phyloP scores from a whole-genome alignment of 2,797 vertebrate species.

The Acropternis orthonyx region DNA sequence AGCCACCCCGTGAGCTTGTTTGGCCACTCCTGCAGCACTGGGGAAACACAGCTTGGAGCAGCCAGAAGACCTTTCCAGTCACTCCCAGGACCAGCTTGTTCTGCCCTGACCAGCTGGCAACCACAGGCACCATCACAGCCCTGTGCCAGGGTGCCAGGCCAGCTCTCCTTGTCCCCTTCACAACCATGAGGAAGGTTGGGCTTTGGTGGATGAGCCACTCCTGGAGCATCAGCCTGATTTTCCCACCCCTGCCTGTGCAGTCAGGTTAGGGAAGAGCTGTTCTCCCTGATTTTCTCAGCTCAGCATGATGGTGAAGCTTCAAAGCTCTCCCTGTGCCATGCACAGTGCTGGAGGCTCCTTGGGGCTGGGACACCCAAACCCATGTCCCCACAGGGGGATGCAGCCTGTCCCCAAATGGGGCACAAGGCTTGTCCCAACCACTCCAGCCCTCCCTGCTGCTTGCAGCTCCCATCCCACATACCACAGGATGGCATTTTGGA shows the following conservation, averaged over 20 bases:
- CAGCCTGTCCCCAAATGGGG: neutral
- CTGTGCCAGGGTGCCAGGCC: neutral
- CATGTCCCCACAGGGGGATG: accelerated
- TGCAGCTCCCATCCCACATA: neutral
- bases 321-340: neutral
- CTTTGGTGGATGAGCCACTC: neutral
- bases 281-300: neutral
- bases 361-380: neutral
- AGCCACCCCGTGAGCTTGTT: accelerated
- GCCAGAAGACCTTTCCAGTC: neutral
- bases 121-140: accelerated
- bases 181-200: accelerated
- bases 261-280: neutral
- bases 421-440: neutral
- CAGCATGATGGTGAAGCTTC: neutral
- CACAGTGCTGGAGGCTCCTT: accelerated
- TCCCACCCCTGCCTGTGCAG: neutral
- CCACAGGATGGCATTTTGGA: neutral
- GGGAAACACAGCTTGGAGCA: neutral
- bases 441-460: neutral
- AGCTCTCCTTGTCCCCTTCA: neutral
- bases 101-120: neutral
- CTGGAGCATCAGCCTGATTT: neutral
- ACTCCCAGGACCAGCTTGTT: neutral
- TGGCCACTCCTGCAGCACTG: neutral